A percentile compares a stretch with the other conserved stretches of the same genome.
phyloP scores from a whole-genome alignment of 2,797 vertebrate genomes.

The Somateria mollissima region DNA sequence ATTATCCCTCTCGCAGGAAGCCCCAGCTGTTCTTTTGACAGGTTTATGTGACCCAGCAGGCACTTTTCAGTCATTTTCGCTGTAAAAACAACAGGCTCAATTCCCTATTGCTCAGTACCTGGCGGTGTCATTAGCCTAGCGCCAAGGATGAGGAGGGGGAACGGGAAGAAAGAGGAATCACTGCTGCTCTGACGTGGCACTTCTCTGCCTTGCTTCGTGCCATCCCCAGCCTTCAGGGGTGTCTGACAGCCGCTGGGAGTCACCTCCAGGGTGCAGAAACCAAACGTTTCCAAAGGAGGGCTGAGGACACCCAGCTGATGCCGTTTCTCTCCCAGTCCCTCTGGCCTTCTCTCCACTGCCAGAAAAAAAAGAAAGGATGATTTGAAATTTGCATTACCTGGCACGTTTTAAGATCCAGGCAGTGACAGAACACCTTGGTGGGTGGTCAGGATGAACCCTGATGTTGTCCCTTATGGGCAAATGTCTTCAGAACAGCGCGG shows the following conservation, averaged over 20 bases:
- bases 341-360: neutral
- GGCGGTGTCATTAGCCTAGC: slow-evolving; percentile 7
- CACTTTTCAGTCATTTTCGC: slow-evolving; percentile 46
- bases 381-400: neutral
- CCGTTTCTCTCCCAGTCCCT: neutral
- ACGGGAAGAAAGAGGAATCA: neutral
- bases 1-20: slow-evolving; percentile 41
- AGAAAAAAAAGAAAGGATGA: neutral
- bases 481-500: neutral
- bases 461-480: neutral
- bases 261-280: slow-evolving; percentile 23
- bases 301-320: neutral
- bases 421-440: neutral
- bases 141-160: neutral
- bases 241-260: neutral
- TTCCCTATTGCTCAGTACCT: slow-evolving; percentile 1
- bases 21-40: slow-evolving; percentile 24
- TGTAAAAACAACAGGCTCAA: slow-evolving; percentile 33
- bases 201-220: neutral
- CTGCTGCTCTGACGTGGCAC: slow-evolving; percentile 5
- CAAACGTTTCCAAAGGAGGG: neutral
- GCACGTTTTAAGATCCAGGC: neutral
- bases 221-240: neutral
- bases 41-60: slow-evolving; percentile 65
- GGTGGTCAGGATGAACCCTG: neutral